phyloP scores from a whole-genome alignment of 2,888 invertebrate genomes.

The Opisthograptis luteolata region DNA sequence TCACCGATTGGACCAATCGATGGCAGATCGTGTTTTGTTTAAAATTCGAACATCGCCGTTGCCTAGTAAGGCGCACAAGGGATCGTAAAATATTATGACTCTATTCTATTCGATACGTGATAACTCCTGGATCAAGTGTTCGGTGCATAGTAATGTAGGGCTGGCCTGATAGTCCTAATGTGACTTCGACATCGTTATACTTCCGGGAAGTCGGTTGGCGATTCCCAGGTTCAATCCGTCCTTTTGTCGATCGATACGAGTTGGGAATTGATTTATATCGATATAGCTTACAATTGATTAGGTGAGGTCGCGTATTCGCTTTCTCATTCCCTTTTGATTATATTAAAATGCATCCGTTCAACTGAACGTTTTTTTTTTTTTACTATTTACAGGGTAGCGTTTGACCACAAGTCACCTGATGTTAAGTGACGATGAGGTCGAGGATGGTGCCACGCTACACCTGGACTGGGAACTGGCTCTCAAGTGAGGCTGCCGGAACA shows the following conservation, averaged over 20 bases:
- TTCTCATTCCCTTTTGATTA: slow-evolving; percentile 1
- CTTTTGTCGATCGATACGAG: slow-evolving; percentile 33
- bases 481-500: too few species aligned
- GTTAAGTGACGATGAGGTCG: too few species aligned
- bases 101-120: slow-evolving; percentile 84
- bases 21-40: slow-evolving; percentile 64
- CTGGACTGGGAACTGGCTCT: too few species aligned
- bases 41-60: slow-evolving; percentile 75
- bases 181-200: slow-evolving; percentile 63
- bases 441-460: too few species aligned
- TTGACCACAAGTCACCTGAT: too few species aligned
- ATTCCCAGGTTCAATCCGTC: slow-evolving; percentile 50
- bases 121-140: slow-evolving; percentile 76
- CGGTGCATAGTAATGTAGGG: slow-evolving; percentile 80
- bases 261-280: slow-evolving; percentile 18
- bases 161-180: slow-evolving; percentile 57
- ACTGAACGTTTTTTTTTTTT: too few species aligned
- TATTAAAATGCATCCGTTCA: slow-evolving; percentile 6
- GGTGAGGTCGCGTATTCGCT: neutral
- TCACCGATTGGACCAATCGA: slow-evolving; percentile 51
- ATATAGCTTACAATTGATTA: slow-evolving; percentile 18
- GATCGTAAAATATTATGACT: slow-evolving; percentile 82
- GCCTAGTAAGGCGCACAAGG: slow-evolving; percentile 80
- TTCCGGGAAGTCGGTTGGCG: slow-evolving; percentile 74
- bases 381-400: too few species aligned